A percentile compares a stretch with the other conserved stretches of the same genome.
Conservation (phyloP, 2,797 vertebrate genomes). For the Leptodactylus fallax region DNA sequence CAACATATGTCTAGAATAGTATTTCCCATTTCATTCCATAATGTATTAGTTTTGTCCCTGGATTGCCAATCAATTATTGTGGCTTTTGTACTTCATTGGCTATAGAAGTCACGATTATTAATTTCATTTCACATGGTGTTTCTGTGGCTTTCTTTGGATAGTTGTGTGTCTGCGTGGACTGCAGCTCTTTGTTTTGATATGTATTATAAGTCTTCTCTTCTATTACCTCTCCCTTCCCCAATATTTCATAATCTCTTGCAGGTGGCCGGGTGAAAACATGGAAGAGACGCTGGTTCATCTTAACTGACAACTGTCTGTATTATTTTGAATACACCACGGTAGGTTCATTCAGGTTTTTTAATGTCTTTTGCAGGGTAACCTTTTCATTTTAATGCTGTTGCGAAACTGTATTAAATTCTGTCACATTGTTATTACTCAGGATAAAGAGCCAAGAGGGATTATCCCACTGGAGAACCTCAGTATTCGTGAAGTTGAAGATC, state of each 20-base stretch:
- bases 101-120: neutral
- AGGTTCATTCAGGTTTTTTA: conserved; percentile 64
- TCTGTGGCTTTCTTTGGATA: neutral
- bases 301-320: conserved; percentile 95
- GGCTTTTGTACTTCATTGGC: conserved; percentile 9
- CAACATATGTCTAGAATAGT: neutral
- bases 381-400: neutral
- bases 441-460: conserved; percentile 93
- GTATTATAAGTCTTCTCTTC: neutral
- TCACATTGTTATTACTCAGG: conserved; percentile 72
- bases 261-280: conserved; percentile 94
- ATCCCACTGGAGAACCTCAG: conserved; percentile 94
- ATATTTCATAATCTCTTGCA: conserved; percentile 63
- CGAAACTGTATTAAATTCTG: neutral
- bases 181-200: neutral
- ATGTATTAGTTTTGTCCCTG: neutral
- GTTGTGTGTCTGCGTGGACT: neutral
- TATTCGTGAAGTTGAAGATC: conserved; percentile 94
- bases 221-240: neutral
- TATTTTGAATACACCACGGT: conserved; percentile 96
- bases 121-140: conserved; percentile 12
- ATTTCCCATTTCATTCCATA: neutral
- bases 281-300: conserved; percentile 94
- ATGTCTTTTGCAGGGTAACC: no score
- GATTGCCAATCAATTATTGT: neutral